Evolutionary conservation across 2,113 vertebrate species (phyloP), one percentile per base, ranked within the genome.

Genomic region (Ictalurus furcatus): DNA sequence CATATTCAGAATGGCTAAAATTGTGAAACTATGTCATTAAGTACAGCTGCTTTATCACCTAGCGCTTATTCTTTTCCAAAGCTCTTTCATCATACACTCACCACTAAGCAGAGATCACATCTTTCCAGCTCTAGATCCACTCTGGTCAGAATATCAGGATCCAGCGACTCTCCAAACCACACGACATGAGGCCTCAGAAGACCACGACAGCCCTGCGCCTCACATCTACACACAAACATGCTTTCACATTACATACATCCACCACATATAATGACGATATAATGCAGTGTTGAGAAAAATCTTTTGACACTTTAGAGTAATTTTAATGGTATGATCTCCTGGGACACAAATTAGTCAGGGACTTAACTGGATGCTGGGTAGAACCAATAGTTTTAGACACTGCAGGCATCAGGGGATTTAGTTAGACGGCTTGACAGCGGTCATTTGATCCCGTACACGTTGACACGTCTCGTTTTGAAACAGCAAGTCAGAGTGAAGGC

Each of bases 111-210:
- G 81, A 99, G 96, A 94, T 99, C 98, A 87, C 98, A 99, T 83
- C 93, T 94, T 52, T 97, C 95, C 82, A 99, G 95, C 89, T 97
- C 98, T 86, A 93, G 91, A 92, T 98, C 97, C 34, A 97, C 98
- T 0, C 90, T 85, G 0, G 93, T 95, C 87, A 99, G 95, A 85
- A 98, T 9, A 5, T 95, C 93, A 0, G 98, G 94, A 92, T 99
- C 97, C 92, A 99, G 95, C 65, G 96, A 95, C 92, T 99, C 98
- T 19, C 98, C 98, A 89, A 99, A 99, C 98, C 98, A 99, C 65
- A 99, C 97, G 0, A 99, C 98, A 0, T 98, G 96, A 78, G 98
- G 98, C 40, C 98, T 96, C 89, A 99, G 95, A 81, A 99, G 96
- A 81, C 97, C 98, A 0, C 89, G 93, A 80, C 98, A 99, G 21